phyloP scores from a whole-genome alignment of 2,888 invertebrate species.

The Thereva unica region DNA sequence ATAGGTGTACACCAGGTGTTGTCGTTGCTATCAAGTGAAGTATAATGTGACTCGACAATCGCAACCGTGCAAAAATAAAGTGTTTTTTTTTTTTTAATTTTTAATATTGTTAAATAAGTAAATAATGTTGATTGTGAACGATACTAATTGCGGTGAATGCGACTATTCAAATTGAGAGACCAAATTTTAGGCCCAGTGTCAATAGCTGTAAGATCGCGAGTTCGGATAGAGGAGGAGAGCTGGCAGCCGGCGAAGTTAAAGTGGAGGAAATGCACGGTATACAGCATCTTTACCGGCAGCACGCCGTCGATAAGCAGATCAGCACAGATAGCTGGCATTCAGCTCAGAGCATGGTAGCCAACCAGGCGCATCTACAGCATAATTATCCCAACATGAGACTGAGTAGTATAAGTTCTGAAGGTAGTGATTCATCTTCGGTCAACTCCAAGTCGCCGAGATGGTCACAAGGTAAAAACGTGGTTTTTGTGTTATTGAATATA shows the following conservation, averaged over 20 bases:
- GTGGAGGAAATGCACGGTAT: constrained; percentile 55
- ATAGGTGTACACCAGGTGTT: too few species aligned
- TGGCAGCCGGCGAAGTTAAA: constrained; percentile 32
- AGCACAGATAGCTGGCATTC: constrained; percentile 61
- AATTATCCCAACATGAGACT: constrained; percentile 45
- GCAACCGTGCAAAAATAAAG: too few species aligned
- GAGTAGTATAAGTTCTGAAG: constrained; percentile 53
- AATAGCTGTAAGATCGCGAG: background rate
- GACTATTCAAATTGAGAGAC: too few species aligned
- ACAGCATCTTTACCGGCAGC: constrained; percentile 58
- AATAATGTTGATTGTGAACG: too few species aligned
- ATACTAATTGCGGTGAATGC: too few species aligned
- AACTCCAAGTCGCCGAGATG: constrained; percentile 52
- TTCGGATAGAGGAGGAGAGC: constrained; percentile 21
- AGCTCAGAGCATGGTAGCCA: constrained; percentile 43
- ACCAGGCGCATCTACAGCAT: constrained; percentile 39
- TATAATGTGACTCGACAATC: too few species aligned
- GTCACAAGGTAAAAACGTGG: constrained; percentile 49
- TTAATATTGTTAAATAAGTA: too few species aligned
- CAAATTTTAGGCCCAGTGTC: too few species aligned
- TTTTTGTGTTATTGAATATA: background rate
- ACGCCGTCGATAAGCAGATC: constrained; percentile 59
- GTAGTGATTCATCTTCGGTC: constrained; percentile 51
- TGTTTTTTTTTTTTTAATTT: too few species aligned
- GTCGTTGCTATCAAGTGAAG: too few species aligned